Evolutionary conservation across 2,888 invertebrate genomes (phyloP).

Genomic region (Spisula subtruncata): DNA sequence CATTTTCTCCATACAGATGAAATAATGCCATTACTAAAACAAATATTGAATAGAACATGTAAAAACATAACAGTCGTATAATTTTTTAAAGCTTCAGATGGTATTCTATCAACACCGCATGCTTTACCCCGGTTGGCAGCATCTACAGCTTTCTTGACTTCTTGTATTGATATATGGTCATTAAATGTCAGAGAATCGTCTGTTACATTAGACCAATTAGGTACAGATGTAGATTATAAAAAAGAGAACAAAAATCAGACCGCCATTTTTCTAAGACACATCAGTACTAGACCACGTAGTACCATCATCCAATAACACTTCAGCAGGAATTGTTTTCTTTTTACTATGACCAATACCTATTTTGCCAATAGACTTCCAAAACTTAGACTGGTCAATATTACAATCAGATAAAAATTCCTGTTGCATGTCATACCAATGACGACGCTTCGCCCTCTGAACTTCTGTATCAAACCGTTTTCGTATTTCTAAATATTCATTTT

Average conservation of each 20-base stretch:
- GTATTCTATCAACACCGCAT: slow-evolving; percentile 34
- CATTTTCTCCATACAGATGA: neutral
- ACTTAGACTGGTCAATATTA: slow-evolving; percentile 24
- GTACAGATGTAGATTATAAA: neutral
- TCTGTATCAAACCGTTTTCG: too few species aligned
- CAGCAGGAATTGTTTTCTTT: neutral
- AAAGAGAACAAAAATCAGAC: neutral
- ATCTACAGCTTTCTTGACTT: slow-evolving; percentile 34
- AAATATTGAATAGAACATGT: slow-evolving; percentile 49
- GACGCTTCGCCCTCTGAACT: too few species aligned
- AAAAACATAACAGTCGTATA: slow-evolving; percentile 42
- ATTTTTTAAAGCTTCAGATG: slow-evolving; percentile 42
- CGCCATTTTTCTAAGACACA: neutral
- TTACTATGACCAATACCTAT: slow-evolving; percentile 43
- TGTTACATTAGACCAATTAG: neutral
- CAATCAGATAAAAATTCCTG: slow-evolving; percentile 19
- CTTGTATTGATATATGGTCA: slow-evolving; percentile 6
- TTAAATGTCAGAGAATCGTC: neutral
- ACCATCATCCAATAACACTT: neutral
- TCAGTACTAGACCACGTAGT: neutral
- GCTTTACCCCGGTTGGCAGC: slow-evolving; percentile 32
- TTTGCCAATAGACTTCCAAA: slow-evolving; percentile 54
- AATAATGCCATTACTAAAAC: too few species aligned
- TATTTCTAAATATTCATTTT: too few species aligned
- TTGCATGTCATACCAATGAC: too few species aligned